Base-by-base conservation (phyloP, 2,888 invertebrate genomes). In the Metacarcinus magister region DNA sequence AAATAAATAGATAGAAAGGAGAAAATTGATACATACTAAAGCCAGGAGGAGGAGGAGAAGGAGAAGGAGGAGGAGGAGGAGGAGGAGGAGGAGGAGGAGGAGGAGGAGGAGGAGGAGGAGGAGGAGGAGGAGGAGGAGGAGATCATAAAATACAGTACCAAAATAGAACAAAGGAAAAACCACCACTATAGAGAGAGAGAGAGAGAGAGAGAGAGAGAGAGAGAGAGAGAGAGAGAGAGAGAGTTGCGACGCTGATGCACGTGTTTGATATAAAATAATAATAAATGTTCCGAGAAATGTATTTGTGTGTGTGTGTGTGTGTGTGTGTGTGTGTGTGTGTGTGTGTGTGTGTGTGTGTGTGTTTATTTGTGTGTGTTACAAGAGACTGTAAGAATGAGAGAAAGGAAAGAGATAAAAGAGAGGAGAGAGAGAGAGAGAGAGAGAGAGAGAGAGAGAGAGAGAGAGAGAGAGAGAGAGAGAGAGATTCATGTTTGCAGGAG, bases 121-220 rank as follows among this genome's bases (percentile, higher is more conserved):
- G 43, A 39, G 43, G 43, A 90, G 90, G 43, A 39, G 43, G 43
- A 43, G 13, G 43, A 39, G 23, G 13, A 39, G 39, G 43, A 39
- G 5, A 43, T 5, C 19, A 90, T 19, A 90, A 43, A 39, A 43
- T 5, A 90, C 13, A 90, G 43, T 19, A 16, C 32, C 39, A 39
- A 43, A 90, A 39, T 39, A 39, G 90, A 5, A 43, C 39, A 90
- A 19, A 90, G 43, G 32, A 90, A 28, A 43, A 90, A 43, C 0
- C 16, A 10, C 7, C 5, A 89, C 3, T 2, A 32, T 3, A 89
- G 89, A 39, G 39, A 89, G 39, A 89, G 16, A 89, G 16, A 13
- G 5, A 5, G 43, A 39, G 43, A 90, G 43, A 90, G 90, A 93
- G 54, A 60, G 93, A 46, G 94, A 82, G 94, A 94, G 94, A 94